Evolutionary conservation across 2,113 vertebrate species (phyloP), one percentile per base, ranked within the genome.

Genomic region (Equus quagga): DNA sequence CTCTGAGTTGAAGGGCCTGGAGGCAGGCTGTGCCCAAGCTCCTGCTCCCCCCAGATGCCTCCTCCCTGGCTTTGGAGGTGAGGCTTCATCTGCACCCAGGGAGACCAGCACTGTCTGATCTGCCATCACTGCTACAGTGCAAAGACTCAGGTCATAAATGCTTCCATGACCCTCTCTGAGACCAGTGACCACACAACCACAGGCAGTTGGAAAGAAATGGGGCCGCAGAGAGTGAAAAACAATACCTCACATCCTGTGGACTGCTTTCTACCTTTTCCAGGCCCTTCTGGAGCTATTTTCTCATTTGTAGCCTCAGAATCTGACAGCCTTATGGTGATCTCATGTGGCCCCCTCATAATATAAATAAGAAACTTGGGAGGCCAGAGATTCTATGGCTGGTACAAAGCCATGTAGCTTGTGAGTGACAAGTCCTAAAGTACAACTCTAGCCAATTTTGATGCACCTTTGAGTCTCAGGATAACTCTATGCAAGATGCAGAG

Each of bases 41-140:
- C 33, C 28, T 31, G 49, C 60, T 64, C 17, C 84, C 51, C 56
- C 19, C 54, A 41, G 69, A 41, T 5, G 3, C 49, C 6, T 96
- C 9, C 46, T 69, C 41, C n/a, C 5, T 76, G n/a, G 28, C 49
- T 5, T 15, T 44, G 21, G 17, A 56, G 24, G 44, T 26, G 28
- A 46, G n/a, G 14, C 8, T 60, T 72, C 14, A 13, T 36, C 28
- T 46, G 62, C n/a, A 33, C 9, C 33, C 54, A 28, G 51, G 26
- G 41, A 69, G 17, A 60, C 56, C 56, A 75, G 36, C 10, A 51
- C 28, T n/a, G 13, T n/a, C 23, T 54, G 56, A 69, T 49, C 36
- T 0, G 1, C 56, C 51, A 1, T 65, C 36, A 11, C 21, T 5
- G 7, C 28, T 33, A 3, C 19, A 4, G 17, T 62, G 44, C 46